Percentiles rank a stretch among this genome's conserved stretches.
Conservation (phyloP, 2,888 invertebrate genomes). For the Callimorpha dominula region DNA sequence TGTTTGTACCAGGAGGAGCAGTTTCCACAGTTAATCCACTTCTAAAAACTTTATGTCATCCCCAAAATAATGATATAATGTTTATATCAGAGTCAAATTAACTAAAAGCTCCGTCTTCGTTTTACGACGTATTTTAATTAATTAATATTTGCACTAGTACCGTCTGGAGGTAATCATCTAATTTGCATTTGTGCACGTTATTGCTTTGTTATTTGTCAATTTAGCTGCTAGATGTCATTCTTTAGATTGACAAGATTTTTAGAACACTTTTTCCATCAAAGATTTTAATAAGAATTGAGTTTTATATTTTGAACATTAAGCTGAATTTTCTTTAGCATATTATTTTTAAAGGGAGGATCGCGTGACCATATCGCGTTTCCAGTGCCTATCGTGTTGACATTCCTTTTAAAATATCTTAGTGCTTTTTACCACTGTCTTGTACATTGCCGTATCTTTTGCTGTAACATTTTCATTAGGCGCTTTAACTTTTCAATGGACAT, state of each 20-base stretch:
- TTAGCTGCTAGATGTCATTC: conserved; percentile 41
- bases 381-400: conserved; percentile 53
- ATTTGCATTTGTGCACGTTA: conserved; percentile 12
- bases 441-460: conserved; percentile 59
- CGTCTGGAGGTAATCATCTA: conserved; percentile 5
- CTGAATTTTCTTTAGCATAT: conserved; percentile 17
- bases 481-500: conserved; percentile 45
- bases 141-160: too few relatives aligned
- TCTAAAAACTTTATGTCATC: too few relatives aligned
- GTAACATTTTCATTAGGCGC: conserved; percentile 46
- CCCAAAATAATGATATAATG: too few relatives aligned
- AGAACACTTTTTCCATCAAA: conserved; percentile 8
- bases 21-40: too few relatives aligned
- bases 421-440: conserved; percentile 42
- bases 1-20: too few relatives aligned
- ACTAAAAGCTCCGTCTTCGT: conserved; percentile 27
- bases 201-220: conserved; percentile 43
- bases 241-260: conserved; percentile 21
- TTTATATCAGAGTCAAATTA: too few relatives aligned
- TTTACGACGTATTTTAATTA: neutral
- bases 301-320: neutral
- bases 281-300: conserved; percentile 5
- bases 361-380: conserved; percentile 55
- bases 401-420: conserved; percentile 54
- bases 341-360: conserved; percentile 30